Evolutionary conservation across 37 sponge, comb jelly and placozoan genomes (phyloP), one percentile per base, ranked within the genome.

Genomic region (Aplysina aerophoba): DNA sequence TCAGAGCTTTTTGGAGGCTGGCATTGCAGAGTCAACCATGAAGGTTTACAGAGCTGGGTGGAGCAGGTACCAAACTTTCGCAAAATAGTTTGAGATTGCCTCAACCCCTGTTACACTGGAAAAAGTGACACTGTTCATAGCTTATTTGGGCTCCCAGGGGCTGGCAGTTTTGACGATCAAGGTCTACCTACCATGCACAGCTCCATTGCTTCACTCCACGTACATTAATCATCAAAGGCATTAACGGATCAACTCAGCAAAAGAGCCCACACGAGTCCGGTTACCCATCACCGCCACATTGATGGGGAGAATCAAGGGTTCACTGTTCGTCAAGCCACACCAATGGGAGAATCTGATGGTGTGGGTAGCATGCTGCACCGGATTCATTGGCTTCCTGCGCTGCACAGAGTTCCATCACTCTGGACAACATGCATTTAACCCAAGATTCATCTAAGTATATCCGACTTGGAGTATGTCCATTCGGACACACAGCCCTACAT

Each of bases 21-120:
- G 64, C 64, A 28, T 62, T n/a, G 64, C 64, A 62, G 64, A n/a
- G 27, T 62, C 64, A 62, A 62, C 64, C 64, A n/a, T 28, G 28
- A 62, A 14, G 28, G 64, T 62, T 2, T 62, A 62, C 64, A n/a
- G 11, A 27, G 24, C 64, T 6, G 64, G 64, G 28, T n/a, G 24
- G 64, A 11, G 4, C 28, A n/a, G 12, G 12, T 62, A 62, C 28
- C 24, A 28, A 27, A 6, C 64, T 28, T 62, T 62, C 28, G 4
- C 28, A 28, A 27, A 4, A 3, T 4, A 62, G 27, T 13, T 62
- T n/a, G 27, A 11, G 28, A n/a, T 62, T 13, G 4, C 3, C 27
- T 4, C 64, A n/a, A 11, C 11, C 2, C 64, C 64, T 28, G 64
- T 11, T 62, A 62, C 64, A 28, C 12, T 28, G 64, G 64, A 62